phyloP scores from a whole-genome alignment of 1,140 invertebrate species.

The Watersipora subatra region DNA sequence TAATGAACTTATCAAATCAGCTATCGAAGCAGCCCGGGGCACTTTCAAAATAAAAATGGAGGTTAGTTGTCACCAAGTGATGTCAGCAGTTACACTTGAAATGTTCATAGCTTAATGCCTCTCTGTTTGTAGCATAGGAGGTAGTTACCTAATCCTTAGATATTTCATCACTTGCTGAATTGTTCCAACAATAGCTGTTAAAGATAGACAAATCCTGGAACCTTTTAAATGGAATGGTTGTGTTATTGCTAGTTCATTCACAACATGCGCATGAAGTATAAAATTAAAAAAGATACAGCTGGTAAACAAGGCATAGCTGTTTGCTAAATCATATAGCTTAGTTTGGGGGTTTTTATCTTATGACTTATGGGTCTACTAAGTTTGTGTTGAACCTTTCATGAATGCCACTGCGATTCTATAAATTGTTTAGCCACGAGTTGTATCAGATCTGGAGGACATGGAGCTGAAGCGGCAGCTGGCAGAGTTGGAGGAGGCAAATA shows the following conservation, averaged over 20 bases:
- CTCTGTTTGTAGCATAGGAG: neutral
- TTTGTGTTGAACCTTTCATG: too few species aligned
- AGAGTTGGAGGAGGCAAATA: slow-evolving; percentile 78
- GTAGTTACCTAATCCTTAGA: neutral
- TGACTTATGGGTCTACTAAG: too few species aligned
- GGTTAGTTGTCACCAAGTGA: slow-evolving; percentile 47
- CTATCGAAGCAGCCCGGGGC: slow-evolving; percentile 69
- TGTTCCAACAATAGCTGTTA: neutral
- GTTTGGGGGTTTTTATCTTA: too few species aligned
- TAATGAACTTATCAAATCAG: slow-evolving; percentile 70
- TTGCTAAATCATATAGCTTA: too few species aligned
- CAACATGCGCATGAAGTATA: too few species aligned
- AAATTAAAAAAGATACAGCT: too few species aligned
- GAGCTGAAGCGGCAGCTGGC: slow-evolving; percentile 86
- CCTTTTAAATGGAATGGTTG: neutral
- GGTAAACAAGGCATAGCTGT: too few species aligned
- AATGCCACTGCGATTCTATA: too few species aligned
- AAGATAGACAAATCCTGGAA: neutral
- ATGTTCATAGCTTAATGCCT: neutral
- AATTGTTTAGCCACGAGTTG: slow-evolving; percentile 74
- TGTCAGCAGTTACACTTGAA: neutral
- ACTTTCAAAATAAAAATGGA: slow-evolving; percentile 89
- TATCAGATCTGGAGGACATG: slow-evolving; percentile 84
- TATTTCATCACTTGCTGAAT: neutral
- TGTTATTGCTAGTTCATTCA: neutral